A percentile compares a stretch with the other conserved stretches of the same genome.
Evolutionary conservation across 2,797 vertebrate genomes (phyloP).

Genomic region (Coilia nasus): DNA sequence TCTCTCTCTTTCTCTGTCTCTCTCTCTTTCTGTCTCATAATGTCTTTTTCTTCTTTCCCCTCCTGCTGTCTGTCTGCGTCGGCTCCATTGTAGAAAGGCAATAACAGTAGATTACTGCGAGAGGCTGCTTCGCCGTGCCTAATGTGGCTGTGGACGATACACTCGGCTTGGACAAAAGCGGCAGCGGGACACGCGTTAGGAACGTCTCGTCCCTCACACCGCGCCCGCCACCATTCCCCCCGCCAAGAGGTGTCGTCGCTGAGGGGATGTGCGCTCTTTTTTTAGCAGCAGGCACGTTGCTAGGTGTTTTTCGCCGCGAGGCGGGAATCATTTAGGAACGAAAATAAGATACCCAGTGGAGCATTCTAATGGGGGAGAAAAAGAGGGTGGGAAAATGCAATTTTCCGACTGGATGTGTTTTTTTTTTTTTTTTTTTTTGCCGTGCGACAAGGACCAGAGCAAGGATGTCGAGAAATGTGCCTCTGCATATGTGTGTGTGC

Average conservation of each 20-base stretch:
- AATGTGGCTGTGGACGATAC: not conserved
- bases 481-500: not conserved
- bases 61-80: not conserved
- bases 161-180: too few species aligned
- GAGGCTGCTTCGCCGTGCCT: not conserved
- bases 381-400: slow-evolving; percentile 59
- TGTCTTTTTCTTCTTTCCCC: not conserved
- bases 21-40: not conserved
- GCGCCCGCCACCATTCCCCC: not conserved
- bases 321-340: slow-evolving; percentile 57
- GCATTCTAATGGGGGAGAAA: slow-evolving; percentile 67
- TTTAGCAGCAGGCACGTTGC: slow-evolving; percentile 31
- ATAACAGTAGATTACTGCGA: not conserved
- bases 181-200: not conserved
- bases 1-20: not conserved
- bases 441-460: slow-evolving; percentile 46
- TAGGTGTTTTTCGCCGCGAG: slow-evolving; percentile 49
- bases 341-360: slow-evolving; percentile 68
- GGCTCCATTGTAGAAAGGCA: not conserved
- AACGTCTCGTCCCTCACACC: not conserved
- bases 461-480: slow-evolving; percentile 32
- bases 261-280: not conserved
- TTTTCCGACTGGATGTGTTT: slow-evolving; percentile 62
- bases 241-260: not conserved
- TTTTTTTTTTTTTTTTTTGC: not conserved